Conservation (phyloP, 2,888 invertebrate species). For the Poecilobothrus nobilitatus region DNA sequence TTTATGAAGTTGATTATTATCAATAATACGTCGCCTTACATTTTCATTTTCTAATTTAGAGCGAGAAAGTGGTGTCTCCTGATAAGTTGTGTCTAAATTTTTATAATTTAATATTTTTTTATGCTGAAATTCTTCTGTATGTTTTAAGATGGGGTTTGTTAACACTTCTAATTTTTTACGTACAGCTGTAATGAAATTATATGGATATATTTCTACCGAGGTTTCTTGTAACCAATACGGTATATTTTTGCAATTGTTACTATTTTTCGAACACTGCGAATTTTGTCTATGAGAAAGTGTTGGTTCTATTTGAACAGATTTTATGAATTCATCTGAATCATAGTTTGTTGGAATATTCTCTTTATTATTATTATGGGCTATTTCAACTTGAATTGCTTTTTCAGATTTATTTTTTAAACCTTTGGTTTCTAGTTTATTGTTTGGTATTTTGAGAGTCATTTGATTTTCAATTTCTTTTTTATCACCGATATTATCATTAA, state of each 20-base stretch:
- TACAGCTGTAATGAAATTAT: slow-evolving; percentile 53
- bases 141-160: slow-evolving; percentile 25
- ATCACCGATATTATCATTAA: too few relatives aligned
- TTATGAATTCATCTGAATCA: not conserved
- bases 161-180: slow-evolving; percentile 48
- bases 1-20: not conserved
- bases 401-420: slow-evolving; percentile 13
- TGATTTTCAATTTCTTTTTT: slow-evolving; percentile 7
- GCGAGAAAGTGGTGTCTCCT: slow-evolving; percentile 17
- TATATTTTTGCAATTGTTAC: slow-evolving; percentile 24
- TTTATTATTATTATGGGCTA: not conserved
- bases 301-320: too few relatives aligned
- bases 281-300: too few relatives aligned
- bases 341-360: not conserved
- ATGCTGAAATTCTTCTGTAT: not conserved
- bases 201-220: slow-evolving; percentile 47
- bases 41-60: slow-evolving; percentile 4
- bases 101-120: not conserved
- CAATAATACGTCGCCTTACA: not conserved
- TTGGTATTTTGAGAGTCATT: slow-evolving; percentile 13
- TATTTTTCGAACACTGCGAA: too few relatives aligned
- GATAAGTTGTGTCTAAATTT: slow-evolving; percentile 9
- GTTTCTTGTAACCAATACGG: slow-evolving; percentile 42
- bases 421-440: not conserved
- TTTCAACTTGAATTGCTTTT: slow-evolving; percentile 23